A percentile compares a stretch with the other conserved stretches of the same genome.
Evolutionary conservation across 1,140 invertebrate species (phyloP).

Genomic region (Fopius arisanus): DNA sequence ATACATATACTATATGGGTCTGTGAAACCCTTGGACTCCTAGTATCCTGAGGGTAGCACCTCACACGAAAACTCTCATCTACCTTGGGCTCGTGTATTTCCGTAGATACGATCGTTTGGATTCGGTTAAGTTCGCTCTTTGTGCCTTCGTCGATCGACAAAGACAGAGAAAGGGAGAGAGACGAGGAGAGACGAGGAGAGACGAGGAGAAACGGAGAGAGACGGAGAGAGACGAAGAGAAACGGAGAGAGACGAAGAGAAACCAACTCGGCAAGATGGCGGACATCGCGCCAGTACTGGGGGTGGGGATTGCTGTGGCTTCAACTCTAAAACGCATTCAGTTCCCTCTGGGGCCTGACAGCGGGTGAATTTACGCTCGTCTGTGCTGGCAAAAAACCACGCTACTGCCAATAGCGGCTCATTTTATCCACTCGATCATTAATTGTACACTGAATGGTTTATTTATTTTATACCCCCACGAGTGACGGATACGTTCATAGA

Average conservation of each 20-base stretch:
- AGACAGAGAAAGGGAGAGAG: too few species aligned
- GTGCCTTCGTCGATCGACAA: slow-evolving; percentile 22
- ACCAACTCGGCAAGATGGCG: slow-evolving; percentile 29
- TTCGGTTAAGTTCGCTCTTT: slow-evolving; percentile 32
- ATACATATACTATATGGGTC: slow-evolving; percentile 1
- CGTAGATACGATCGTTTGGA: not conserved
- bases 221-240: too few species aligned
- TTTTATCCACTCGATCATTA: not conserved
- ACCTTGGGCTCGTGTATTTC: slow-evolving; percentile 29
- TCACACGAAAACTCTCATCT: slow-evolving; percentile 3
- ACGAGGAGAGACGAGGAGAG: too few species aligned
- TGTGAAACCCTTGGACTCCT: not conserved
- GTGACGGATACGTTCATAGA: too few species aligned
- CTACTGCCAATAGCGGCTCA: slow-evolving; percentile 6
- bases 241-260: too few species aligned
- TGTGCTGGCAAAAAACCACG: slow-evolving; percentile 29
- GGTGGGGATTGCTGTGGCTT: slow-evolving; percentile 24
- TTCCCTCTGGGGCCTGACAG: slow-evolving; percentile 37
- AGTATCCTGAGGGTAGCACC: not conserved
- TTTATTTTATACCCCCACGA: not conserved
- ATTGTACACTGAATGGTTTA: not conserved
- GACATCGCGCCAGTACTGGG: slow-evolving; percentile 11
- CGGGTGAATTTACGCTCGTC: slow-evolving; percentile 35
- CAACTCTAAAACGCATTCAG: slow-evolving; percentile 27
- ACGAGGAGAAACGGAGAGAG: too few species aligned